Evolutionary conservation across 2,888 invertebrate genomes (phyloP).

Genomic region (Nemapogon koenigi): DNA sequence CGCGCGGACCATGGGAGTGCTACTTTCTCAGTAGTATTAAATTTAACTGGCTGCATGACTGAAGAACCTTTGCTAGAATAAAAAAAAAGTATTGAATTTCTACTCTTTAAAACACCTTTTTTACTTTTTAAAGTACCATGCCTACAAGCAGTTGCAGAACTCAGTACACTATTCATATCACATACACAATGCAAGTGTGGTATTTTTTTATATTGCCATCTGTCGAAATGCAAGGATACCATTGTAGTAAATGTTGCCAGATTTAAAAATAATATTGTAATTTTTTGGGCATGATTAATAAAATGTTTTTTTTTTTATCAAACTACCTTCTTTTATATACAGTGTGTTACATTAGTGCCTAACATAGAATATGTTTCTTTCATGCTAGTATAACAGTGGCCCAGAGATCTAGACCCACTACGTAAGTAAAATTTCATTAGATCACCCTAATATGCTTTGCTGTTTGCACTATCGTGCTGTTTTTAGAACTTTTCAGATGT

Average conservation of each 20-base stretch:
- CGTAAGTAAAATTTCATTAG: conserved; percentile 39
- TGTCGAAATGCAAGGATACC: neutral
- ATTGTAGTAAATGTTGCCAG: conserved; percentile 4
- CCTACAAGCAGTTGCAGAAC: conserved; percentile 19
- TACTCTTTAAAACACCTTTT: too few relatives aligned
- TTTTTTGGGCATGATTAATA: neutral
- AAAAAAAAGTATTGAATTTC: neutral
- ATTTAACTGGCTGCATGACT: too few relatives aligned
- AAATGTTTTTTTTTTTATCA: neutral
- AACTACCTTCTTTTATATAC: neutral
- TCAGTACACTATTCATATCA: conserved; percentile 33
- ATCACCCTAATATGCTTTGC: neutral
- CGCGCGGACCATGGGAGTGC: too few relatives aligned
- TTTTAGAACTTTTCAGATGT: too few relatives aligned
- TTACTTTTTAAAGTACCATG: too few relatives aligned
- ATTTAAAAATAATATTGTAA: conserved; percentile 1
- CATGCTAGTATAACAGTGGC: conserved; percentile 62
- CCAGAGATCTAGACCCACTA: conserved; percentile 62
- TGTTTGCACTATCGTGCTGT: too few relatives aligned
- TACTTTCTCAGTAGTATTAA: too few relatives aligned
- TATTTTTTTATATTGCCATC: conserved; percentile 9
- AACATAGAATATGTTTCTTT: conserved; percentile 28
- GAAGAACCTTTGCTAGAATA: too few relatives aligned
- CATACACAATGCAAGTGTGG: conserved; percentile 31
- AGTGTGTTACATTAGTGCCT: neutral